Evolutionary conservation across 2,888 invertebrate species (phyloP), one percentile per base, ranked within the genome.

Genomic region (Zeuzera pyrina): DNA sequence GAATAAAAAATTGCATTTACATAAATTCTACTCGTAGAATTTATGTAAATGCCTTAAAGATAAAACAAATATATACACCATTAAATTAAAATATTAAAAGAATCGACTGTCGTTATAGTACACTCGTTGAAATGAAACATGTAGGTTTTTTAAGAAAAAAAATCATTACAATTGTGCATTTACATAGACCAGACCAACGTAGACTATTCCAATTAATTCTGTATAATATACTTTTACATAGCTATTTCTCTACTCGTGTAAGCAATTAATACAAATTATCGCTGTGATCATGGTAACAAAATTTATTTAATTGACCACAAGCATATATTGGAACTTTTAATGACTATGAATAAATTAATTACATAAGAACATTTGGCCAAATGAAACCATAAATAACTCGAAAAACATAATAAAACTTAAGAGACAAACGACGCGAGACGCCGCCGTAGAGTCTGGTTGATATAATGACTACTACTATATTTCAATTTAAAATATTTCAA

Each of bases 371-470:
- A 54, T 42, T 55, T 40, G 40, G 38, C 15, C 27, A 55, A 57
- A 58, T 53, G 45, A 57, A 48, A 52, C 36, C 47, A 58, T 62
- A 56, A 63, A 62, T 59, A 49, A 45, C 33, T 13, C 30, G 29
- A 19, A 14, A 33, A 35, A 32, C 38, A 33, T 39, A 45, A 44
- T 52, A 53, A 49, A 46, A 49, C 33, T 35, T 24, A 39, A 43
- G 45, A 28, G 30, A 24, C 21, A 32, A 34, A 38, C 35, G 22
- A 42, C 34, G 19, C 44, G n/a, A n/a, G n/a, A n/a, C 48, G 73
- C 49, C 71, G 74, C 72, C 76, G 48, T 36, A 32, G 34, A 50
- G 69, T 69, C 70, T 69, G 41, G 48, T 31, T 33, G 41, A 42
- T 44, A 55, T 64, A 60, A 60, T 62, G 54, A 53, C 53, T 15